These are phyloP conservation scores for Melanophora roralis DNA, from an alignment of 2,888 invertebrate species.

Conservation along the genomic window DNA sequence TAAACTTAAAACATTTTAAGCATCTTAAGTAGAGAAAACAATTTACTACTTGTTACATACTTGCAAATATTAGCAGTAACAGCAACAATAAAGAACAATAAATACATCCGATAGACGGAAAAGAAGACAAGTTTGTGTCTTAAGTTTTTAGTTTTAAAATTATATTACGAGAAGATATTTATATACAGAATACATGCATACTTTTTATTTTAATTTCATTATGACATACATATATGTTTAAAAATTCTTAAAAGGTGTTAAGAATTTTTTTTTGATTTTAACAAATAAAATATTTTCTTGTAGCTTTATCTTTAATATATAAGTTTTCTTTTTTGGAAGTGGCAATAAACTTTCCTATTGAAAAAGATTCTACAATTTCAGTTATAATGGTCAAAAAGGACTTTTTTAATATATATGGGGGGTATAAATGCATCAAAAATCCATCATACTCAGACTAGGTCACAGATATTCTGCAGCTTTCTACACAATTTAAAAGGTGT, in stretches of 20 bases:
- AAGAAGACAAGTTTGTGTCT: constrained; percentile 41
- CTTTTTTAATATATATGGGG: too few relatives aligned
- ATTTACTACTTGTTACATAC: constrained; percentile 44
- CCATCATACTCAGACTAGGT: too few relatives aligned
- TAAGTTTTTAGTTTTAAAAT: constrained; percentile 30
- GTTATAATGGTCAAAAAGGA: too few relatives aligned
- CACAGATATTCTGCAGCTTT: too few relatives aligned
- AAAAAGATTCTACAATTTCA: too few relatives aligned
- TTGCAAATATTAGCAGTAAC: constrained; percentile 25
- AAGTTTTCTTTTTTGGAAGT: too few relatives aligned
- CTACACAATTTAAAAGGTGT: too few relatives aligned
- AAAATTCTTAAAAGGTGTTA: constrained; percentile 10
- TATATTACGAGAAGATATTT: constrained; percentile 23
- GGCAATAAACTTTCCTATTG: too few relatives aligned
- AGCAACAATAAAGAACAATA: constrained; percentile 1
- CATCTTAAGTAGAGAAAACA: constrained; percentile 38
- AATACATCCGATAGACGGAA: background rate
- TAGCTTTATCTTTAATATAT: too few relatives aligned
- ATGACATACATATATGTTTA: constrained; percentile 40
- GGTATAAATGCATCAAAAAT: too few relatives aligned
- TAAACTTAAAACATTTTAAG: constrained; percentile 1
- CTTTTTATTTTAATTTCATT: constrained; percentile 25
- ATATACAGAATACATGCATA: background rate
- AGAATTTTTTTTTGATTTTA: background rate
- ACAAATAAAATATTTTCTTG: background rate